Conservation (phyloP, 2,797 vertebrate genomes). For the Spheniscus humboldti region DNA sequence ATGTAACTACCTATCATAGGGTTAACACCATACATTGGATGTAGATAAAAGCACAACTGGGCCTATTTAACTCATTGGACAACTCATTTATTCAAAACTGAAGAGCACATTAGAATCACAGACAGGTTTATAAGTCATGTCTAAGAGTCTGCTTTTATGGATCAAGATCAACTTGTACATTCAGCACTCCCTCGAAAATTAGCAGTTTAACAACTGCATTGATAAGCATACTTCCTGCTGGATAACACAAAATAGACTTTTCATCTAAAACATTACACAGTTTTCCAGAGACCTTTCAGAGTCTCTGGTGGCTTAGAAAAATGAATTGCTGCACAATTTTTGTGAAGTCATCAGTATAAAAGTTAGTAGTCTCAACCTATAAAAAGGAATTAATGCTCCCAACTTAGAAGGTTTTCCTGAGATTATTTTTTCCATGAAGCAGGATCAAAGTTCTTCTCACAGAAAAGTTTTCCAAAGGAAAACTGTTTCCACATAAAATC, state of each 20-base stretch:
- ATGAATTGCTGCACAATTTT: not conserved
- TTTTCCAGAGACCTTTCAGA: not conserved
- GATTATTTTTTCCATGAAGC: not conserved
- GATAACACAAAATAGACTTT: conserved; percentile 8
- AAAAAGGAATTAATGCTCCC: not conserved
- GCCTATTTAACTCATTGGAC: not conserved
- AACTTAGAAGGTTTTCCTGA: not conserved
- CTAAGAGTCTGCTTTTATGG: not conserved
- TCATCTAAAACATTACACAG: not conserved
- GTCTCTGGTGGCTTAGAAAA: not conserved
- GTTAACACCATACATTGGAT: not conserved
- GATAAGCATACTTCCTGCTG: conserved; percentile 35
- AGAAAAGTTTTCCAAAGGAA: not conserved
- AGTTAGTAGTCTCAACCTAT: not conserved
- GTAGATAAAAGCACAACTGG: not conserved
- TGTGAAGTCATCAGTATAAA: not conserved
- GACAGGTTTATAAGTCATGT: conserved; percentile 11
- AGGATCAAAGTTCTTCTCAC: not conserved
- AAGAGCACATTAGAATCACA: not conserved
- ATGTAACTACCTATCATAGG: not conserved
- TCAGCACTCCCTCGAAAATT: not conserved
- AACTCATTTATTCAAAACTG: not conserved
- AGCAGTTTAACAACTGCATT: not conserved
- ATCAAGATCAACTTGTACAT: not conserved
- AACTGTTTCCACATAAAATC: not conserved